These are phyloP conservation scores for Campylomormyrus numenius DNA, from an alignment of 2,113 vertebrate genomes.

Conservation along the genomic window DNA sequence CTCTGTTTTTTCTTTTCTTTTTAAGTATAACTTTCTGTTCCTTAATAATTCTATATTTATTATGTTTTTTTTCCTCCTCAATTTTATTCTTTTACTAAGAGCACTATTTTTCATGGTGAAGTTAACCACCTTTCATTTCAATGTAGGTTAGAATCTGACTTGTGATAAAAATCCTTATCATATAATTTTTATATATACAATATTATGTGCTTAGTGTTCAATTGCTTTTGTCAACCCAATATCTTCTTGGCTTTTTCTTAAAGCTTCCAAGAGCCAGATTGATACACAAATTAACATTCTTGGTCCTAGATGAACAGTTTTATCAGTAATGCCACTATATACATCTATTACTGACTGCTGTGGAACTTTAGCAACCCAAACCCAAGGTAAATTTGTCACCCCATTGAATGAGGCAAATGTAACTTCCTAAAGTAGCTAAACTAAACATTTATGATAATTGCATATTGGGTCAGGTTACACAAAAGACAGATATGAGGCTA, in stretches of 20 bases:
- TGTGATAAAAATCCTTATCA: background rate
- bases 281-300: background rate
- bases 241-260: background rate
- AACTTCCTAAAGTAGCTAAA: background rate
- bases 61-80: background rate
- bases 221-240: background rate
- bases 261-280: background rate
- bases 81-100: background rate
- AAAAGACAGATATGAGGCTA: background rate
- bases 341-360: background rate
- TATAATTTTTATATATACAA: background rate
- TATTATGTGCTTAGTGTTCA: background rate
- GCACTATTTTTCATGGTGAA: background rate
- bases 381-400: background rate
- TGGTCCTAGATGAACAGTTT: background rate
- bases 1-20: background rate
- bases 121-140: background rate
- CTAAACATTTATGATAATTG: background rate
- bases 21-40: background rate
- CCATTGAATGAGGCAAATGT: background rate
- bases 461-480: background rate
- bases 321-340: background rate
- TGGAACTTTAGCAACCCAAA: background rate
- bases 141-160: background rate
- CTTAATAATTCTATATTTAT: background rate